Evolutionary conservation across 2,113 vertebrate species (phyloP).

Genomic region (Labeo catla): DNA sequence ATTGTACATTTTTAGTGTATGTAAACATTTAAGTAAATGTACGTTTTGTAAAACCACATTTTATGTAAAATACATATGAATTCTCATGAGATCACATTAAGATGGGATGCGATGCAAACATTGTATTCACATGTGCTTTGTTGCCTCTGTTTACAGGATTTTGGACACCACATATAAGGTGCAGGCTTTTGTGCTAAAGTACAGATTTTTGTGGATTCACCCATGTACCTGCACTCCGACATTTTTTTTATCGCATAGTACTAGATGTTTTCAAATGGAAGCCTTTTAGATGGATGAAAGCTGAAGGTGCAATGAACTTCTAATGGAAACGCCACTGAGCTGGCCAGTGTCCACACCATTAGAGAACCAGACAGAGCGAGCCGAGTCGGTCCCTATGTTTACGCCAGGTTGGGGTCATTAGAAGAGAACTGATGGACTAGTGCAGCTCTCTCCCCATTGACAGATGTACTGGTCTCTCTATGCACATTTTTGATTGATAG

Average conservation of each 20-base stretch:
- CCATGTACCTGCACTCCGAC: background rate
- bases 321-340: slow-evolving; percentile 21
- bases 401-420: slow-evolving; percentile 36
- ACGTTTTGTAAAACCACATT: too few species aligned
- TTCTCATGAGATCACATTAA: background rate
- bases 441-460: slow-evolving; percentile 4
- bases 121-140: background rate
- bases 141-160: background rate
- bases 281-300: slow-evolving; percentile 6
- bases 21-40: too few species aligned
- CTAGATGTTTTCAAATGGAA: slow-evolving; percentile 5
- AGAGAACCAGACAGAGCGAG: slow-evolving; percentile 10
- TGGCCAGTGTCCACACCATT: slow-evolving; percentile 29
- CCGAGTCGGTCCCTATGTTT: slow-evolving; percentile 13
- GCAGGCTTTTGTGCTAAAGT: background rate
- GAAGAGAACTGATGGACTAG: background rate
- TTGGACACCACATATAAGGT: background rate
- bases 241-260: background rate
- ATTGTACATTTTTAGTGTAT: too few species aligned
- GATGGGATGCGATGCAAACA: background rate
- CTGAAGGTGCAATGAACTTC: background rate
- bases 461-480: slow-evolving; percentile 42
- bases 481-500: slow-evolving; percentile 41
- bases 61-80: too few species aligned
- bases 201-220: background rate